phyloP scores from a whole-genome alignment of 2,888 invertebrate genomes.

The Eucera pruinosa region DNA sequence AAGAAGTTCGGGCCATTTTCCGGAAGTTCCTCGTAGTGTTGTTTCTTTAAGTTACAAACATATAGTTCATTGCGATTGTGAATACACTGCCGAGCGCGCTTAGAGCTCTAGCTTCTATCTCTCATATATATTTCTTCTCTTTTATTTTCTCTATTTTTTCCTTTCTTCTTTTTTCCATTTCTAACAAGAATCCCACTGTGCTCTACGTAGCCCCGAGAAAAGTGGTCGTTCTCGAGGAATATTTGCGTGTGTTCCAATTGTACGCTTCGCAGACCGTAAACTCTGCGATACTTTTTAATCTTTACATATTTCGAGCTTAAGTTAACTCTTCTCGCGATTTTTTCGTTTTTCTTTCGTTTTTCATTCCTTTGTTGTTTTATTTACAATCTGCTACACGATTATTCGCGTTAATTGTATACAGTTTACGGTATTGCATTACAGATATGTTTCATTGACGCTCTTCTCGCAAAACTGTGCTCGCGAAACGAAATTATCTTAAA shows the following conservation, averaged over 20 bases:
- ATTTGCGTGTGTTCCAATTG: not conserved
- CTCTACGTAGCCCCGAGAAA: constrained; percentile 26
- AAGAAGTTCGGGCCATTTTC: constrained; percentile 65
- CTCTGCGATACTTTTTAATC: constrained; percentile 4
- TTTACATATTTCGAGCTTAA: too few relatives aligned
- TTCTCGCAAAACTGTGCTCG: too few relatives aligned
- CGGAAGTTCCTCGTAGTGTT: constrained; percentile 64
- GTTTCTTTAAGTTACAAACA: constrained; percentile 78
- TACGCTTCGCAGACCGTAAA: constrained; percentile 9
- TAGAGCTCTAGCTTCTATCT: constrained; percentile 78
- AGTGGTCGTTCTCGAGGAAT: constrained; percentile 16
- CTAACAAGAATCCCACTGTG: constrained; percentile 58
- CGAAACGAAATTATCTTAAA: constrained; percentile 15
- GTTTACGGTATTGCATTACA: too few relatives aligned
- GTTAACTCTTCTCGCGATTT: constrained; percentile 4
- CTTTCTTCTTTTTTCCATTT: constrained; percentile 62
- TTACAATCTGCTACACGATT: too few relatives aligned
- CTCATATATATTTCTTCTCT: not conserved
- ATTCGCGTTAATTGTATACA: too few relatives aligned
- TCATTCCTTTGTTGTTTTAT: not conserved
- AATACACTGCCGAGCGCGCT: constrained; percentile 84
- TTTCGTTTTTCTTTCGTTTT: not conserved
- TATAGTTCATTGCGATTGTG: constrained; percentile 82
- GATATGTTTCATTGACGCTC: too few relatives aligned
- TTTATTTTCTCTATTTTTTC: constrained; percentile 9